Evolutionary conservation across 1,140 invertebrate genomes (phyloP).

Genomic region (Eupristina koningsbergeri): DNA sequence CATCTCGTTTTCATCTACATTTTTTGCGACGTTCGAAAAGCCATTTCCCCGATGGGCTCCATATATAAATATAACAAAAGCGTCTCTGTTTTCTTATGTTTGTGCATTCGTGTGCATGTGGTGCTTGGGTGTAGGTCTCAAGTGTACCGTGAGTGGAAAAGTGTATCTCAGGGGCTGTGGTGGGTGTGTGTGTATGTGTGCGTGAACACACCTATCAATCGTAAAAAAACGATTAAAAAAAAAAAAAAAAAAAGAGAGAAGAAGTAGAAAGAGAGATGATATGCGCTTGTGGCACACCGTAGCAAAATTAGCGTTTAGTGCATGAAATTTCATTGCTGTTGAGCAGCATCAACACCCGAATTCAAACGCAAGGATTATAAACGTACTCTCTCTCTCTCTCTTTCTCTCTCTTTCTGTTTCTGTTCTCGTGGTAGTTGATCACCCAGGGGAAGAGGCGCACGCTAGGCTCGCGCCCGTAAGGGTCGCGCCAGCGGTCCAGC

Average conservation of each 20-base stretch:
- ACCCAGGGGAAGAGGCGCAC: neutral
- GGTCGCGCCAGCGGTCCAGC: slow-evolving; percentile 39
- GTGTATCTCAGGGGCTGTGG: too few relatives aligned
- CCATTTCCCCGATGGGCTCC: neutral
- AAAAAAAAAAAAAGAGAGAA: too few relatives aligned
- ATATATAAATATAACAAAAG: neutral
- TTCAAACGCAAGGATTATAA: slow-evolving; percentile 11
- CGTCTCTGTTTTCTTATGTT: neutral
- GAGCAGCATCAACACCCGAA: slow-evolving; percentile 5
- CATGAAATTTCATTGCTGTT: too few relatives aligned
- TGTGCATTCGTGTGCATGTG: neutral
- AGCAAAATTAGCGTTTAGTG: too few relatives aligned
- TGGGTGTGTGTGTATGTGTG: neutral
- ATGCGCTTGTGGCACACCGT: neutral
- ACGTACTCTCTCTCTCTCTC: neutral
- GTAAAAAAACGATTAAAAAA: neutral
- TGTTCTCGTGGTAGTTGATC: neutral
- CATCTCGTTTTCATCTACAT: neutral
- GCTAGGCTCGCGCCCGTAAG: neutral
- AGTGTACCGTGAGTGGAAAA: too few relatives aligned
- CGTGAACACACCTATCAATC: too few relatives aligned
- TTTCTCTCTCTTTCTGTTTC: neutral
- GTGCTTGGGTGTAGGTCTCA: neutral
- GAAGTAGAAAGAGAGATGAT: neutral
- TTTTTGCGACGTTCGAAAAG: neutral